Conservation (phyloP, 2,888 invertebrate species). For the Drosophila borealis region DNA sequence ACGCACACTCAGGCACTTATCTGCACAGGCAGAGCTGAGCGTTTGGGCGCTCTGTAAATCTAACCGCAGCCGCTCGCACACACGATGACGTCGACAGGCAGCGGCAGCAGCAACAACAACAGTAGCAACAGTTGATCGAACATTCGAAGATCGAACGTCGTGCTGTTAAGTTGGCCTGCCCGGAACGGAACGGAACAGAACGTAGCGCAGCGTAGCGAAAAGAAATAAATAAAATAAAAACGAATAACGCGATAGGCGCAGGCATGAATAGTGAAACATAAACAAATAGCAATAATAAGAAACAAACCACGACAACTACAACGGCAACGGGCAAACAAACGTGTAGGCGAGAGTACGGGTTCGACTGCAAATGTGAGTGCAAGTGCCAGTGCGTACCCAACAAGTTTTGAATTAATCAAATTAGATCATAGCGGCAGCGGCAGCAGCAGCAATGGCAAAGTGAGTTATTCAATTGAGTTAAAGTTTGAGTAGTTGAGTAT, state of each 20-base stretch:
- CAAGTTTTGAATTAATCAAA: slow-evolving; percentile 75
- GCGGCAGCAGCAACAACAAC: slow-evolving; percentile 48
- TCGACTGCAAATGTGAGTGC: slow-evolving; percentile 23
- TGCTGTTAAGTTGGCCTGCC: slow-evolving; percentile 71
- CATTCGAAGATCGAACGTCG: slow-evolving; percentile 74
- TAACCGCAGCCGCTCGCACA: slow-evolving; percentile 50
- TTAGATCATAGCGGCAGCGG: slow-evolving; percentile 63
- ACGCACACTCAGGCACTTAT: background rate
- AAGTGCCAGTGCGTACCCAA: slow-evolving; percentile 58
- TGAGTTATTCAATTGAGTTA: slow-evolving; percentile 49
- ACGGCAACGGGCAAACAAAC: slow-evolving; percentile 19
- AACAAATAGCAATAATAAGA: slow-evolving; percentile 59
- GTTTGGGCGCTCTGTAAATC: slow-evolving; percentile 37
- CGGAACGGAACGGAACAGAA: slow-evolving; percentile 50
- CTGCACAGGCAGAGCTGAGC: background rate
- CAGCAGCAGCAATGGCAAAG: slow-evolving; percentile 37
- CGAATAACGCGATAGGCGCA: slow-evolving; percentile 44
- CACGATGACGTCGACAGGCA: slow-evolving; percentile 51
- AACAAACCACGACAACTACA: slow-evolving; percentile 40
- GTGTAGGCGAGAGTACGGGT: slow-evolving; percentile 45
- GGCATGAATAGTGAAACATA: slow-evolving; percentile 46
- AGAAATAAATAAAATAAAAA: slow-evolving; percentile 10
- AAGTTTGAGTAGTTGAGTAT: slow-evolving; percentile 34
- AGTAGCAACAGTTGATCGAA: slow-evolving; percentile 66
- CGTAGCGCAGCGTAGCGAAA: slow-evolving; percentile 32